Conservation (phyloP, 2,113 vertebrate genomes). For the Carassius carassius region DNA sequence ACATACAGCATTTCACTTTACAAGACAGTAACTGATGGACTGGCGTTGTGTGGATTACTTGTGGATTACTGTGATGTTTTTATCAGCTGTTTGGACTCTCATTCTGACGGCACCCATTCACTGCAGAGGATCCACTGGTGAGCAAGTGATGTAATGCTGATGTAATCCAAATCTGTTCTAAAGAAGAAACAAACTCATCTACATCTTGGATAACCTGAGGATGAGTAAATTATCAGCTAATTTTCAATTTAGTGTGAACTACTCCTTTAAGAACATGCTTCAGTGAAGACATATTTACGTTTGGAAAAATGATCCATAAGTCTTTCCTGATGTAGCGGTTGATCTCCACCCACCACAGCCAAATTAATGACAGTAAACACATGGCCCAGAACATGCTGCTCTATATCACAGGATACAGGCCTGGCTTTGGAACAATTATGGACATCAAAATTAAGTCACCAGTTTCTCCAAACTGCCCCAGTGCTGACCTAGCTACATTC, state of each 20-base stretch:
- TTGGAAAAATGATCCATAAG: background rate
- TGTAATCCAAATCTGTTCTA: background rate
- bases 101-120: background rate
- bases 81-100: background rate
- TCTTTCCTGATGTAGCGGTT: background rate
- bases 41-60: background rate
- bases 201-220: too few species aligned
- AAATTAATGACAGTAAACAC: conserved; percentile 29
- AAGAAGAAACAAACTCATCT: too few species aligned
- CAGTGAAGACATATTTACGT: background rate
- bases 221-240: background rate
- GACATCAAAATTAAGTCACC: conserved; percentile 40
- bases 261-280: background rate
- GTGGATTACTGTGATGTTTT: background rate
- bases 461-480: conserved; percentile 18
- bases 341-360: background rate
- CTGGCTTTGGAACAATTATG: conserved; percentile 42
- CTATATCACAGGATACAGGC: conserved; percentile 49
- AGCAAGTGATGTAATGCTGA: background rate
- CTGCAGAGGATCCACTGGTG: background rate
- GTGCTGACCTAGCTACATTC: conserved; percentile 43
- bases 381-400: conserved; percentile 33
- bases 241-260: background rate
- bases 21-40: too few species aligned
- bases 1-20: too few species aligned